A percentile compares a stretch with the other conserved stretches of the same genome.
Conservation (phyloP, 2,113 vertebrate species). For the Apodemus sylvaticus region DNA sequence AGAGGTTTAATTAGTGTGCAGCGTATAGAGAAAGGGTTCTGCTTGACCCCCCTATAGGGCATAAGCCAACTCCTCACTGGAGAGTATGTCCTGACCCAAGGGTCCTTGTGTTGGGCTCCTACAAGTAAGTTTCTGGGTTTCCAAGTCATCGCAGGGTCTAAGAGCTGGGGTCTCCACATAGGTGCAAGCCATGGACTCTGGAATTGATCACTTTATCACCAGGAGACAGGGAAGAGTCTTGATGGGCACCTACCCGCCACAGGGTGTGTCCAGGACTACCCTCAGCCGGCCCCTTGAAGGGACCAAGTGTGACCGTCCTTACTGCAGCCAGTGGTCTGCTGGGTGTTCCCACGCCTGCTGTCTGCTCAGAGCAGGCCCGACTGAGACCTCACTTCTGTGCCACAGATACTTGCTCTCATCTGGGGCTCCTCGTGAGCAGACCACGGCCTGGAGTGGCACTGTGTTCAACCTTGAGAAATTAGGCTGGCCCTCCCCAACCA, state of each 20-base stretch:
- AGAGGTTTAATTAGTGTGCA: no score
- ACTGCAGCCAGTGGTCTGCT: not conserved
- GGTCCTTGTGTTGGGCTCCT: accelerated
- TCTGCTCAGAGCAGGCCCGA: no score
- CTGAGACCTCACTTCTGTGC: accelerated
- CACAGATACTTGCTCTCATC: not conserved
- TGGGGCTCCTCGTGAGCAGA: not conserved
- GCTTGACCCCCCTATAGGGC: not conserved
- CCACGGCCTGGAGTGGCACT: not conserved
- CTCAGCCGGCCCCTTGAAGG: not conserved
- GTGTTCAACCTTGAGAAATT: constrained; percentile 74
- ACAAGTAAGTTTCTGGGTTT: not conserved
- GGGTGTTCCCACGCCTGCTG: not conserved
- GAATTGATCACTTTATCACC: not conserved
- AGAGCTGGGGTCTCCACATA: not conserved
- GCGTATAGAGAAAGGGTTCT: accelerated
- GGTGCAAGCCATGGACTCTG: no score
- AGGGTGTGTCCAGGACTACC: not conserved
- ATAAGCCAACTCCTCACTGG: accelerated
- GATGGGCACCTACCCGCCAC: no score
- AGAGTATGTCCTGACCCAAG: accelerated
- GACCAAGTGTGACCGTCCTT: no score
- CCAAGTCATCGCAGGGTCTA: not conserved
- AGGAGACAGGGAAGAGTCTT: no score
- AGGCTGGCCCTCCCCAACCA: constrained; percentile 28